Percentiles rank a stretch among this genome's conserved stretches.
Conservation (phyloP, 2,888 invertebrate genomes). For the Synergus gifuensis region DNA sequence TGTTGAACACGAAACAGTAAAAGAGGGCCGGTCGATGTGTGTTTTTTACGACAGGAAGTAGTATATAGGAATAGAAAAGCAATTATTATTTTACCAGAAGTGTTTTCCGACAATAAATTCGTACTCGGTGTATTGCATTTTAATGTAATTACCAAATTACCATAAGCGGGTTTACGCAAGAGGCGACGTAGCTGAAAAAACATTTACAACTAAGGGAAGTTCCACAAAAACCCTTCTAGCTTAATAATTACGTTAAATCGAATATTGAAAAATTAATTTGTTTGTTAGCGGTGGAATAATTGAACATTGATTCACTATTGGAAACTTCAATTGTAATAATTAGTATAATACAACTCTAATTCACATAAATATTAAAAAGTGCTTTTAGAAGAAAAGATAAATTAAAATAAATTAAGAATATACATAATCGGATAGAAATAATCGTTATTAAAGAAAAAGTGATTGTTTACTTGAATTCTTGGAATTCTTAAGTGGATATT, state of each 20-base stretch:
- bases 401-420: background rate
- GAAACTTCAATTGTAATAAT: background rate
- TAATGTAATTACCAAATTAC: slow-evolving; percentile 17
- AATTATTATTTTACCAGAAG: slow-evolving; percentile 2
- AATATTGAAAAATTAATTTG: background rate
- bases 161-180: slow-evolving; percentile 7
- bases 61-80: background rate
- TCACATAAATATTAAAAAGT: background rate
- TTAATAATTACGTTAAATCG: background rate
- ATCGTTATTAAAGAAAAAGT: background rate
- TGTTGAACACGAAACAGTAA: slow-evolving; percentile 18
- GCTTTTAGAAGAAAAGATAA: background rate
- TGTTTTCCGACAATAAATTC: background rate
- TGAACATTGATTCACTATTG: background rate
- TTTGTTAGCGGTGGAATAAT: background rate
- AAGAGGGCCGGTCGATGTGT: background rate
- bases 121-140: slow-evolving; percentile 2
- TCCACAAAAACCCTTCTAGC: background rate
- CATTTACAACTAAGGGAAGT: background rate
- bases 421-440: background rate
- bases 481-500: background rate
- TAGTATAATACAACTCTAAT: background rate
- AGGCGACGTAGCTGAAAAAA: background rate
- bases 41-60: slow-evolving; percentile 18
- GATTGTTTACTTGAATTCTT: background rate